Conservation (phyloP, 1,140 invertebrate genomes). For the Bombyx mori region ASM3026992v2 NC_085130.1:11394001-11394500, state of each 20-base stretch:
- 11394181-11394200: slow-evolving; percentile 28
- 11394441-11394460: slow-evolving; percentile 12
- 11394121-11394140: slow-evolving; percentile 29
- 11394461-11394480: slow-evolving; percentile 23
- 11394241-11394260: slow-evolving; percentile 30
- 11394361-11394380: slow-evolving; percentile 20
- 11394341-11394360: slow-evolving; percentile 19
- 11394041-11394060: slow-evolving; percentile 33
- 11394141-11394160: slow-evolving; percentile 30
- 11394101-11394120: slow-evolving; percentile 26
- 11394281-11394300: slow-evolving; percentile 20
- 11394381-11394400: slow-evolving; percentile 11
- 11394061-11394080: slow-evolving; percentile 34
- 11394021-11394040: slow-evolving; percentile 29
- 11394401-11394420: slow-evolving; percentile 20
- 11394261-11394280: slow-evolving; percentile 19
- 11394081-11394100: slow-evolving; percentile 34
- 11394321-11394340: slow-evolving; percentile 21
- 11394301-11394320: slow-evolving; percentile 17
- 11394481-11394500: slow-evolving; percentile 28
- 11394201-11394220: slow-evolving; percentile 24
- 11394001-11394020: slow-evolving; percentile 27
- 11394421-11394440: slow-evolving; percentile 15
- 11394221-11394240: slow-evolving; percentile 18
- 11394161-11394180: slow-evolving; percentile 34